Evolutionary conservation across 2,797 vertebrate species (phyloP), one percentile per base, ranked within the genome.

Genomic region (Darevskia nairensis): DNA sequence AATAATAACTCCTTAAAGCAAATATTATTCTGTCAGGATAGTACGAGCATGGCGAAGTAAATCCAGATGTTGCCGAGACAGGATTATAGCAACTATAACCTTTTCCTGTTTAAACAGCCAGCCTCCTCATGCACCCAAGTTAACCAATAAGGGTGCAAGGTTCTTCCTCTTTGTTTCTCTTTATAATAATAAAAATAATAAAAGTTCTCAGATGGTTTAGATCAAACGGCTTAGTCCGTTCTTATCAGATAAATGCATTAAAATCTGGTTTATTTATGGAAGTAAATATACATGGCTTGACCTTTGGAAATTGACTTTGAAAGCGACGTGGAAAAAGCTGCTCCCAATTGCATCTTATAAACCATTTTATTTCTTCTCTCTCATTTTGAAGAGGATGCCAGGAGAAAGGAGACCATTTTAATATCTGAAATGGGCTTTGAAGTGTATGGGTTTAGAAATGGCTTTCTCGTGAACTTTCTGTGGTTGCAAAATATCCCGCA

Each of bases 51-150:
- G 95, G 90, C 86, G 92, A 96, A 92, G 85, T 90, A 93, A 92
- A 94, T 94, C 92, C 91, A 92, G 91, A 89, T 94, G 94, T 92
- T 89, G 92, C 92, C 93, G 86, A 95, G 90, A 95, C 91, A 92
- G 79, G 92, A 86, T 91, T 92, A 91, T 82, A 86, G 80, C 72
- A 39, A 83, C 91, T 90, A 29, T 68, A 92, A 89, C 90, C 74
- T 92, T 89, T 50, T 90, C 35, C 75, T 92, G 9, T 89, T 82
- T 86, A 93, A 86, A 88, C 86, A 82, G 21, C n/a, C 78, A 46
- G 89, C 84, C 84, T 86, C 83, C 90, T 90, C 89, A 89, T 61
- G 82, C 76, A 92, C 76, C 77, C 75, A 78, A 79, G 90, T 89
- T 81, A 89, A 92, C 92, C 94, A 96, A 29, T 82, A 90, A 88